phyloP scores from a whole-genome alignment of 2,797 vertebrate species.

The Molossus molossus region DNA sequence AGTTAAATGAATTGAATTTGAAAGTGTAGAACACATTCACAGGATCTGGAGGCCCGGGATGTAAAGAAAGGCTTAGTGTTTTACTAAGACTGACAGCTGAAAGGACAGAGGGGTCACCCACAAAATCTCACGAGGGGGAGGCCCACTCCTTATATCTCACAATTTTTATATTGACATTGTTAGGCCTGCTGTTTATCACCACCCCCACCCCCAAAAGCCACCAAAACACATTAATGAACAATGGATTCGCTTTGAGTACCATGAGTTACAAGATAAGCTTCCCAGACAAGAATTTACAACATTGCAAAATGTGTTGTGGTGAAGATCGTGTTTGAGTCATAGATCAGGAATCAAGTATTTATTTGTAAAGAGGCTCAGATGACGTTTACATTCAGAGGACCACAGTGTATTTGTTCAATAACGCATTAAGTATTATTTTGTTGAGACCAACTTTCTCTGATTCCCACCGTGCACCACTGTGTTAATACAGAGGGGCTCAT shows the following conservation, averaged over 20 bases:
- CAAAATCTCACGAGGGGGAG: background rate
- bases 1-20: conserved; percentile 50
- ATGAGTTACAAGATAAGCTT: background rate
- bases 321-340: conserved; percentile 19
- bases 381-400: conserved; percentile 31
- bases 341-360: conserved; percentile 16
- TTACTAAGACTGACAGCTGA: background rate
- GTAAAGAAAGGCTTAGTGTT: conserved; percentile 38
- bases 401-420: background rate
- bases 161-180: background rate
- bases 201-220: background rate
- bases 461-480: background rate
- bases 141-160: background rate
- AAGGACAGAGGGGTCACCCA: background rate
- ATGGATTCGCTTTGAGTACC: background rate
- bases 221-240: background rate
- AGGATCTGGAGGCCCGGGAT: background rate
- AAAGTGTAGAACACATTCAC: background rate
- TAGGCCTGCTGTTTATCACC: background rate
- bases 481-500: background rate
- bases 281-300: background rate
- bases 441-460: background rate
- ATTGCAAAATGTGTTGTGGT: background rate
- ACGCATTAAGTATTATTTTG: background rate
- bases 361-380: conserved; percentile 12